phyloP scores from a whole-genome alignment of 1,140 invertebrate species.

The Conus betulinus region DNA sequence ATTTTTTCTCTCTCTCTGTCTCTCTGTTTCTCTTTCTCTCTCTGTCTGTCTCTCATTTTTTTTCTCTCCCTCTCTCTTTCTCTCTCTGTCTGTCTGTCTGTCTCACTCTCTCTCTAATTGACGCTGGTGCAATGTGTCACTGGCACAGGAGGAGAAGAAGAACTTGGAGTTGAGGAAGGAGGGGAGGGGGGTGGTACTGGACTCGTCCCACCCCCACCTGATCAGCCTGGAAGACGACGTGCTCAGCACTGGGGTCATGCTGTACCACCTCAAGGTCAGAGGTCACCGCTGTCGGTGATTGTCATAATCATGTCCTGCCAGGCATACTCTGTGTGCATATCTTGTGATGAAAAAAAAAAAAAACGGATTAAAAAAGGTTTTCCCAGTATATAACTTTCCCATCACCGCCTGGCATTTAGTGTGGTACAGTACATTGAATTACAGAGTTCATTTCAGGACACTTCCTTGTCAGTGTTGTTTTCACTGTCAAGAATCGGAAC shows the following conservation, averaged over 20 bases:
- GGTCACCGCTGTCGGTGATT: neutral
- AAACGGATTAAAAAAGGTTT: neutral
- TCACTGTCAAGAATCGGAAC: no score
- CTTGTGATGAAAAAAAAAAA: neutral
- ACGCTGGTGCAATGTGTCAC: no score
- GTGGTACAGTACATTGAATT: no score
- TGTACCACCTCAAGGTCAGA: constrained; percentile 87
- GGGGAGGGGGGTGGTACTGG: constrained; percentile 87
- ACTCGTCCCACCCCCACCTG: constrained; percentile 93
- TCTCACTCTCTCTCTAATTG: no score
- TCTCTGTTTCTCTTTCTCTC: no score
- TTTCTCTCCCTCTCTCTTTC: no score
- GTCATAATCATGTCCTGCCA: neutral
- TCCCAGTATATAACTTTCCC: neutral
- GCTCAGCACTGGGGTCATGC: constrained; percentile 90
- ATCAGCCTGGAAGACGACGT: constrained; percentile 89
- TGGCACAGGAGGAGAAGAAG: constrained; percentile 85
- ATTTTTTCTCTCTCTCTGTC: no score
- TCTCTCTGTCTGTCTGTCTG: no score
- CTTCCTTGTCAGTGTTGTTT: no score
- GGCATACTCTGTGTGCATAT: neutral
- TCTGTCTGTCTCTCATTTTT: no score
- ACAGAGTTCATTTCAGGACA: no score
- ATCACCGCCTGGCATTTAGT: no score
- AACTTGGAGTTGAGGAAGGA: constrained; percentile 87